These are phyloP conservation scores for Daphoenositta chrysoptera DNA, from an alignment of 2,113 vertebrate species.

Conservation along the genomic window DNA sequence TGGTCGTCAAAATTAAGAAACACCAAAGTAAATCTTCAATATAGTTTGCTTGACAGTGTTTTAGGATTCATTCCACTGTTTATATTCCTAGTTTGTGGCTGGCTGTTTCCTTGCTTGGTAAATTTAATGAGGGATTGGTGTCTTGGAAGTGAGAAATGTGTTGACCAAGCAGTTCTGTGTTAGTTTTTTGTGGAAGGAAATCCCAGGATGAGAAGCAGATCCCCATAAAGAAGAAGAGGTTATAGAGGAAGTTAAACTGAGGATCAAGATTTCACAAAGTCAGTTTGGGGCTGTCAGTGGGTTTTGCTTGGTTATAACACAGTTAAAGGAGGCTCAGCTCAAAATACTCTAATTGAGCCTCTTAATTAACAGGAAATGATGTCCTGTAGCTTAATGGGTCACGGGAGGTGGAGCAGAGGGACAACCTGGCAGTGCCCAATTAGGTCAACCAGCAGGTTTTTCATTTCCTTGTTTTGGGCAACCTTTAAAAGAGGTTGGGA, in stretches of 20 bases:
- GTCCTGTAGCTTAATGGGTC: background rate
- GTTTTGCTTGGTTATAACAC: background rate
- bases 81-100: background rate
- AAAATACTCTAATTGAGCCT: background rate
- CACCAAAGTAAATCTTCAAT: background rate
- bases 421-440: background rate
- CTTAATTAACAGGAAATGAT: conserved; percentile 1
- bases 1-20: background rate
- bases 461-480: background rate
- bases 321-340: background rate
- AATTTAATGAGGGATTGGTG: background rate
- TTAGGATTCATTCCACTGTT: background rate
- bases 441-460: conserved; percentile 16
- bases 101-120: background rate
- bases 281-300: background rate
- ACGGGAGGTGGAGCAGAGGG: background rate
- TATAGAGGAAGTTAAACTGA: background rate
- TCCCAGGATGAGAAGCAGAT: background rate
- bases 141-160: background rate
- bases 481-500: background rate
- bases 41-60: background rate
- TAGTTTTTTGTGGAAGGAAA: background rate
- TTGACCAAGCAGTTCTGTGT: background rate
- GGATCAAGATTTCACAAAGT: background rate
- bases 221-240: background rate